Evolutionary conservation across 2,113 vertebrate species (phyloP), one percentile per base, ranked within the genome.

Genomic region (Melanocharis versteri): DNA sequence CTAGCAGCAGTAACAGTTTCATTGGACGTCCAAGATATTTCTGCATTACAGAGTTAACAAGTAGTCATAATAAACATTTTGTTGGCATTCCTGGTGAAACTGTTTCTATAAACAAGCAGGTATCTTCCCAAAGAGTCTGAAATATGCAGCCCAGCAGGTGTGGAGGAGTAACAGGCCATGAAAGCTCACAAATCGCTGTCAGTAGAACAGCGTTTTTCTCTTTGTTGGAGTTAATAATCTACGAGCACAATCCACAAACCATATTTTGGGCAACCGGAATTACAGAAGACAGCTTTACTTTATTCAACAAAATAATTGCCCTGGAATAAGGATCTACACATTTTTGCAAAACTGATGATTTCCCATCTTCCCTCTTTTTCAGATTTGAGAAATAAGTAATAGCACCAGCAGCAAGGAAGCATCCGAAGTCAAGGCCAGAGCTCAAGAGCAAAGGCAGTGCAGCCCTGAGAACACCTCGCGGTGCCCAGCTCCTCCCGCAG

Each of bases 21-120:
- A 35, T 17, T 53, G 54, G 31, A 15, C 3, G 22, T 60, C 42
- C 73, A 69, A 53, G 69, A 39, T 45, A 81, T 40, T 62, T 70
- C 24, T 44, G 23, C 61, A 18, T 31, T 57, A 69, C 47, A 75
- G 56, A 89, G 50, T 69, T 80, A 92, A 82, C 27, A 30, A 82
- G 53, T 8, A 78, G 50, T 42, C 73, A 90, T 33, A 96, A 90
- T 48, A 94, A 96, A n/a, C 14, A 22, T 73, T 56, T 66, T 89
- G 58, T 51, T 87, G 35, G 71, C 83, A 90, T 92, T 94, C 83
- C 54, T 53, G 50, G 64, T 13, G 23, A 66, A 64, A 58, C 10
- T n/a, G 18, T 57, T 93, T 57, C 54, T 77, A 51, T 48, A 92
- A 93, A 51, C 90, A 90, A 42, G 48, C 17, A 76, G 45, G 56